phyloP scores from a whole-genome alignment of 2,113 vertebrate genomes.

The Thalassoma bifasciatum region DNA sequence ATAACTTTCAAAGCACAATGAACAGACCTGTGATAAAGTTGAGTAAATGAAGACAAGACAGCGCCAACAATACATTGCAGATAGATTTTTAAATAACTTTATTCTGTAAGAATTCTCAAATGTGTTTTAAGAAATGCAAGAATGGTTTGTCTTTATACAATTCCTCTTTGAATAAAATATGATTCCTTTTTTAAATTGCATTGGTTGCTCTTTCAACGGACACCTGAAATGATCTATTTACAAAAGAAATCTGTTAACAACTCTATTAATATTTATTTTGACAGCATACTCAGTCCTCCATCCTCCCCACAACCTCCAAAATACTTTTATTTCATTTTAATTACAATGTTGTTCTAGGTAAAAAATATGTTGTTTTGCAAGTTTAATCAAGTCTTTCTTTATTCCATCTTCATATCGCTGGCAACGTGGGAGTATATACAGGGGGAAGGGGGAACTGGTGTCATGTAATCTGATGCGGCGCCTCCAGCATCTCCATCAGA shows the following conservation, averaged over 20 bases:
- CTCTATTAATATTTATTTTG: slow-evolving; percentile 72
- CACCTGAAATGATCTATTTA: slow-evolving; percentile 83
- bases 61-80: slow-evolving; percentile 27
- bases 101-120: slow-evolving; percentile 81
- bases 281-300: slow-evolving; percentile 44
- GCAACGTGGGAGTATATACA: slow-evolving; percentile 80
- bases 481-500: slow-evolving; percentile 98
- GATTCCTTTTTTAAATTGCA: slow-evolving; percentile 76
- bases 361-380: slow-evolving; percentile 80
- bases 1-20: too few species aligned
- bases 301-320: slow-evolving; percentile 45
- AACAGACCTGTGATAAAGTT: too few species aligned
- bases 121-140: slow-evolving; percentile 74
- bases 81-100: slow-evolving; percentile 83
- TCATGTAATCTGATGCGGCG: slow-evolving; percentile 96
- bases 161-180: slow-evolving; percentile 82
- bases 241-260: slow-evolving; percentile 78
- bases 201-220: slow-evolving; percentile 73
- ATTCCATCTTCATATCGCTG: slow-evolving; percentile 70
- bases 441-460: slow-evolving; percentile 54
- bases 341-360: slow-evolving; percentile 72
- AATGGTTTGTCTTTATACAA: slow-evolving; percentile 75
- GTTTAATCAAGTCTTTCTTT: slow-evolving; percentile 71
- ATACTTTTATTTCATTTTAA: slow-evolving; percentile 58
- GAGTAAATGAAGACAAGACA: not conserved